Evolutionary conservation across 2,113 vertebrate species (phyloP).

Genomic region (Emydocephalus ijimae): DNA sequence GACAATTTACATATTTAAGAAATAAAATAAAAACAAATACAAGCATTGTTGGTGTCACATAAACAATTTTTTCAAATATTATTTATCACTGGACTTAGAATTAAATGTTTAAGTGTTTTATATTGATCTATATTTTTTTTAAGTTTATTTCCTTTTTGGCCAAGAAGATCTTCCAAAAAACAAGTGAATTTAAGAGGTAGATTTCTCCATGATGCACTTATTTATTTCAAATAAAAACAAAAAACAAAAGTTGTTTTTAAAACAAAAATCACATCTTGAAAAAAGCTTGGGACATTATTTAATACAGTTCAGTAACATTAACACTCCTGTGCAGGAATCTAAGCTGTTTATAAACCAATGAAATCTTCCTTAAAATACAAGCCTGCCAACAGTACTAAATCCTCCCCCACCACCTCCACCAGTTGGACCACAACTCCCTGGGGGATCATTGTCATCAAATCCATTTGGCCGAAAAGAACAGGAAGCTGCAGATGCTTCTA

Average conservation of each 20-base stretch:
- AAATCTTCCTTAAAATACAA: constrained; percentile 86
- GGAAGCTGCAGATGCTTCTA: constrained; percentile 89
- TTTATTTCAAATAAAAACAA: constrained; percentile 67
- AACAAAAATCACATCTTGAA: constrained; percentile 64
- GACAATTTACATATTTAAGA: constrained; percentile 43
- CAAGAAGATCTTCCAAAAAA: constrained; percentile 63
- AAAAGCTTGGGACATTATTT: constrained; percentile 54
- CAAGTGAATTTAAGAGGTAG: constrained; percentile 77
- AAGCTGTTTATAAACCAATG: constrained; percentile 64
- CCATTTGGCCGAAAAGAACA: constrained; percentile 95
- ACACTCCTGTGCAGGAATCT: constrained; percentile 59
- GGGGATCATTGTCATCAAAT: constrained; percentile 96
- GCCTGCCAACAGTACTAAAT: constrained; percentile 89
- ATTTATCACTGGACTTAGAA: constrained; percentile 44
- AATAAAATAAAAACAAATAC: constrained; percentile 19
- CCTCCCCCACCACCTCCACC: constrained; percentile 89
- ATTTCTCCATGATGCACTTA: constrained; percentile 73
- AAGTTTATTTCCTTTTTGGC: constrained; percentile 46
- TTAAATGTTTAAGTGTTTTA: constrained; percentile 47
- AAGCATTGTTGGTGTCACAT: constrained; percentile 36
- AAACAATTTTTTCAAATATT: constrained; percentile 42
- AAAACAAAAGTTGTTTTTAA: constrained; percentile 62
- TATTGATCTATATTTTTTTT: constrained; percentile 22
- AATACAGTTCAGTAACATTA: constrained; percentile 58
- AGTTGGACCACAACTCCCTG: constrained; percentile 92